Evolutionary conservation across 1,140 invertebrate species (phyloP), one percentile per base, ranked within the genome.

Genomic region (Leptinotarsa lineolata): DNA sequence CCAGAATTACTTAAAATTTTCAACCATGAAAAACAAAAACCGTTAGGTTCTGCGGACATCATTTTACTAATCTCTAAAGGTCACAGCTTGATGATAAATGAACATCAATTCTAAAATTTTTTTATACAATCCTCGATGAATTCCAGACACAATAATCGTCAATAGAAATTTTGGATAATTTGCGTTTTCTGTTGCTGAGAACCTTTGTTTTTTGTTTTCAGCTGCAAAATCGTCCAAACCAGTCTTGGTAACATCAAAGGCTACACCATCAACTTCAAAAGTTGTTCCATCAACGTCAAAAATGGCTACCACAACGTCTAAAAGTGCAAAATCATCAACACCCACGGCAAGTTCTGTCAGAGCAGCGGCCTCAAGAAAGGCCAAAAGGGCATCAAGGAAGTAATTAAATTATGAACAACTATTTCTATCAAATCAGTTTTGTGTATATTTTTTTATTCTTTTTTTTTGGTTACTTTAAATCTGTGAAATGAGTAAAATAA

Each of bases 361-460:
- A 60, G 18, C 18, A 60, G n/a, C 68, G 16, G 15, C 68, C 11
- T 18, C 48, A 70, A 70, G 58, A 61, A 61, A 59, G 46, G 30
- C 68, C 22, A 70, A 70, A 24, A 70, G 68, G 68, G 59, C 68
- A 20, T 21, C 68, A 20, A 70, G 68, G 13, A 70, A 70, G 59
- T 70, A 70, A 70, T 20, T 70, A 39, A 70, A 39, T 44, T 70
- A 24, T 20, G 54, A 61, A 30, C 11, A 63, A 63, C 20, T 63
- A 63, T 22, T 63, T 63, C 20, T 22, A 30, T 63, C 61, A 63
- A n/a, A 63, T 63, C 24, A 22, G 24, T 63, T 63, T 24, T 70
- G 68, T 70, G 68, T 70, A 70, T 70, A 70, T 70, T 70, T 70
- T 70, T 70, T 61, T 22, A 59, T 70, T 70, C 22, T 20, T 30